These are phyloP conservation scores for Eublepharis macularius DNA, from an alignment of 2,113 vertebrate genomes.

Conservation along the genomic window DNA sequence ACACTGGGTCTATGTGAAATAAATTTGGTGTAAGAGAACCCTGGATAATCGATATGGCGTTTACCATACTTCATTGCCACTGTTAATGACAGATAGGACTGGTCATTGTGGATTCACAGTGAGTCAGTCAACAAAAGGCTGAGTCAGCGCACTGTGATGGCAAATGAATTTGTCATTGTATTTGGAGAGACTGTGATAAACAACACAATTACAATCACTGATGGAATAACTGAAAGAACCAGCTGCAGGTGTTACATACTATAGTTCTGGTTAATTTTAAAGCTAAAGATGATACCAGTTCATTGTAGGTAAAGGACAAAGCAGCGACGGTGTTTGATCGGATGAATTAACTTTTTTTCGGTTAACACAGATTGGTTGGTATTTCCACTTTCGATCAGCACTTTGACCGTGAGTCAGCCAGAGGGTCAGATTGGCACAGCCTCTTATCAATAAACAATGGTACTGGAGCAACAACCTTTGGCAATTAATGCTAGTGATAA, in stretches of 20 bases:
- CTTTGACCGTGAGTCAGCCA: neutral
- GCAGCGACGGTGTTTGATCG: neutral
- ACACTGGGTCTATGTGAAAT: neutral
- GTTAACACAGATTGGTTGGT: neutral
- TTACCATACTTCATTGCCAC: neutral
- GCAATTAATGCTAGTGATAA: neutral
- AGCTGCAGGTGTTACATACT: neutral
- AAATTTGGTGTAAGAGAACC: neutral
- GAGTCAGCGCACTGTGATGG: neutral
- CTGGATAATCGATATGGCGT: neutral
- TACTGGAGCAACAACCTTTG: neutral
- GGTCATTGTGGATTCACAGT: neutral
- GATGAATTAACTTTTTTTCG: neutral
- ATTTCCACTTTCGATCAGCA: neutral
- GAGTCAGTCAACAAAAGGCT: neutral
- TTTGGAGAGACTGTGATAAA: neutral
- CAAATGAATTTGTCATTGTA: neutral
- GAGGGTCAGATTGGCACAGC: neutral
- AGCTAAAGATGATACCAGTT: neutral
- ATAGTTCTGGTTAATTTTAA: neutral
- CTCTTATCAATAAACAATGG: neutral
- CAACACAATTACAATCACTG: neutral
- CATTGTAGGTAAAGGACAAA: neutral
- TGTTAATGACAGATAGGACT: neutral
- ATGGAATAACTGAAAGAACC: neutral